Evolutionary conservation across 2,888 invertebrate species (phyloP).

Genomic region (Conomelus anceps): DNA sequence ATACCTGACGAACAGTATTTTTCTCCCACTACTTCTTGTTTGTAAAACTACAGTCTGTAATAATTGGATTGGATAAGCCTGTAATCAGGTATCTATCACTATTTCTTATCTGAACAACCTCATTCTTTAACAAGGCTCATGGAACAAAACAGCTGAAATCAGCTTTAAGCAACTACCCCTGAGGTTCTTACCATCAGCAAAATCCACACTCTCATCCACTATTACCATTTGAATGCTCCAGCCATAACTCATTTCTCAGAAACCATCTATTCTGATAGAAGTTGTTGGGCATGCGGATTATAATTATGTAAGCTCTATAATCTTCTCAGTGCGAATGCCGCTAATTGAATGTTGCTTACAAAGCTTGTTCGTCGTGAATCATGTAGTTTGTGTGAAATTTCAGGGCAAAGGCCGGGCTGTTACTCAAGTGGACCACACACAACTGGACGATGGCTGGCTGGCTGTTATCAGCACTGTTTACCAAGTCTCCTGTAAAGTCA

Average conservation of each 20-base stretch:
- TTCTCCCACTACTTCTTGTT: too few species aligned
- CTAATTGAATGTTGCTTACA: neutral
- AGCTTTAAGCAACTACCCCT: too few species aligned
- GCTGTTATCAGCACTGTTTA: neutral
- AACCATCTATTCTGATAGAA: neutral
- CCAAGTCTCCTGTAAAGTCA: neutral
- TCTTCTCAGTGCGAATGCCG: neutral
- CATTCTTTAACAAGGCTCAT: too few species aligned
- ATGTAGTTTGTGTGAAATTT: neutral
- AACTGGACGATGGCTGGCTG: neutral
- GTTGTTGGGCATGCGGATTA: neutral
- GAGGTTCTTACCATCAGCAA: too few species aligned
- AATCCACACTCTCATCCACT: too few species aligned
- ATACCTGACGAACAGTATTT: too few species aligned
- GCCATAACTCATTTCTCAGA: neutral
- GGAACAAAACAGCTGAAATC: too few species aligned
- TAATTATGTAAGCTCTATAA: neutral
- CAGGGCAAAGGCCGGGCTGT: neutral
- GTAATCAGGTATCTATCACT: too few species aligned
- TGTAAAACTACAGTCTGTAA: too few species aligned
- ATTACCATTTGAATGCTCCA: too few species aligned
- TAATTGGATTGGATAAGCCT: too few species aligned
- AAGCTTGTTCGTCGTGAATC: neutral
- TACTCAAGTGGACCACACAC: neutral
- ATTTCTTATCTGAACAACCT: too few species aligned